Evolutionary conservation across 1,140 invertebrate genomes (phyloP).

Genomic region (Sipha flava): DNA sequence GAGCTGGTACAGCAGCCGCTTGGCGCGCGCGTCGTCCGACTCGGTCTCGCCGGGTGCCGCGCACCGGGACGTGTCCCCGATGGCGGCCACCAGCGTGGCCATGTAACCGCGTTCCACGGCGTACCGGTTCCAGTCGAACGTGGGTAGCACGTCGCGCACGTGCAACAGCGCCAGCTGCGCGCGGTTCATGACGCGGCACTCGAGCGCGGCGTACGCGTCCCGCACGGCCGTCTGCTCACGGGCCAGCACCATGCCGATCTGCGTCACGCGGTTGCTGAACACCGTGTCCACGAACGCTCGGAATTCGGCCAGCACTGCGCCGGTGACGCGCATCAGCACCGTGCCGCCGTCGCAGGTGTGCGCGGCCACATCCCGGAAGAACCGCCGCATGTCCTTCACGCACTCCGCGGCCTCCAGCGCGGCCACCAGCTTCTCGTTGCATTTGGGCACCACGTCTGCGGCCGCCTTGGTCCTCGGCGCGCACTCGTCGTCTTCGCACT

Average conservation of each 20-base stretch:
- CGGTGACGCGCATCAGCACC: background rate
- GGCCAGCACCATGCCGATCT: background rate
- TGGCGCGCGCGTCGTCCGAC: background rate
- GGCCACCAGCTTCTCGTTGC: background rate
- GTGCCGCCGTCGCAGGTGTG: background rate
- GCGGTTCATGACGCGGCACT: background rate
- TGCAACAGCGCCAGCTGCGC: background rate
- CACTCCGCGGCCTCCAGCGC: background rate
- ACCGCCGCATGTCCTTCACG: background rate
- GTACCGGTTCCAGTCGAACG: background rate
- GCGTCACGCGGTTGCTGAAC: background rate
- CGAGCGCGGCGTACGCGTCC: background rate
- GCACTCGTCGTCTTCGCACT: background rate
- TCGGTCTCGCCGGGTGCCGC: background rate
- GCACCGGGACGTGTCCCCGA: background rate
- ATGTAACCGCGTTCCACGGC: background rate
- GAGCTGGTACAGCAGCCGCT: background rate
- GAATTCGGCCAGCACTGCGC: background rate
- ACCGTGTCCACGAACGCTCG: background rate
- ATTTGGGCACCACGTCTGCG: too few species aligned
- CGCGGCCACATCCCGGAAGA: background rate
- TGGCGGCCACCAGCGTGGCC: background rate
- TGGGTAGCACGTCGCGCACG: background rate
- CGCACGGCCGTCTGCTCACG: background rate
- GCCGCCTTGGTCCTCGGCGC: too few species aligned